These are phyloP conservation scores for Merops nubicus DNA, from an alignment of 2,113 vertebrate genomes.

Conservation along the genomic window DNA sequence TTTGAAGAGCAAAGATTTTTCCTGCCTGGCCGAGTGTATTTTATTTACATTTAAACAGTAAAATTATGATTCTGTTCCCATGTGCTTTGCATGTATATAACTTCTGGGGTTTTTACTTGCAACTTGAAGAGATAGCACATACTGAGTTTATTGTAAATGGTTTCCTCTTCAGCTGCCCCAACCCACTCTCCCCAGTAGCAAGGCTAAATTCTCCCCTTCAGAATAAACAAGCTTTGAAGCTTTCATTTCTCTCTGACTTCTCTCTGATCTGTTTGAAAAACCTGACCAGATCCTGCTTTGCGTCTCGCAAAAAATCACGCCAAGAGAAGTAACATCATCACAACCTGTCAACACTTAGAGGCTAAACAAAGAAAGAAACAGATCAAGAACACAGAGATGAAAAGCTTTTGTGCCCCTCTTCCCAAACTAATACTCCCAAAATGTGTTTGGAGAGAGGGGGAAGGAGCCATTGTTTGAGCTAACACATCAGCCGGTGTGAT, in stretches of 20 bases:
- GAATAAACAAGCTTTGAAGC: conserved; percentile 25
- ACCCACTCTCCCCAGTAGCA: not conserved
- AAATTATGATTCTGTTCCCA: not conserved
- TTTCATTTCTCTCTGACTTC: conserved; percentile 41
- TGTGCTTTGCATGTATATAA: not conserved
- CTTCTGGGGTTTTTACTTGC: not conserved
- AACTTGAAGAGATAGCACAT: not conserved
- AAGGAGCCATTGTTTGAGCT: conserved; percentile 24
- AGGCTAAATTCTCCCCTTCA: conserved; percentile 1
- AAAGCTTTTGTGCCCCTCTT: not conserved
- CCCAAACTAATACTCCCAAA: conserved; percentile 44
- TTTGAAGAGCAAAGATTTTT: not conserved
- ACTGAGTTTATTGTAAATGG: not conserved
- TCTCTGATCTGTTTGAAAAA: conserved; percentile 52
- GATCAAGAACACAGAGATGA: conserved; percentile 25
- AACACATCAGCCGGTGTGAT: not conserved
- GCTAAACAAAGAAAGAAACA: conserved; percentile 50
- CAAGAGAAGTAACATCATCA: conserved; percentile 27
- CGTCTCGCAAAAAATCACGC: conserved; percentile 34
- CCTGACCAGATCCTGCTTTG: conserved; percentile 23
- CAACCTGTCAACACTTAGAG: conserved; percentile 55
- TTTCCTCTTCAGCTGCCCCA: not conserved
- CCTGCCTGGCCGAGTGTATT: not conserved
- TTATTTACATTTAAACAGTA: not conserved
- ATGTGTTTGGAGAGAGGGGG: not conserved